A percentile compares a stretch with the other conserved stretches of the same genome.
Conservation (phyloP, 1,140 invertebrate species). For the Drosophila dunni region DNA sequence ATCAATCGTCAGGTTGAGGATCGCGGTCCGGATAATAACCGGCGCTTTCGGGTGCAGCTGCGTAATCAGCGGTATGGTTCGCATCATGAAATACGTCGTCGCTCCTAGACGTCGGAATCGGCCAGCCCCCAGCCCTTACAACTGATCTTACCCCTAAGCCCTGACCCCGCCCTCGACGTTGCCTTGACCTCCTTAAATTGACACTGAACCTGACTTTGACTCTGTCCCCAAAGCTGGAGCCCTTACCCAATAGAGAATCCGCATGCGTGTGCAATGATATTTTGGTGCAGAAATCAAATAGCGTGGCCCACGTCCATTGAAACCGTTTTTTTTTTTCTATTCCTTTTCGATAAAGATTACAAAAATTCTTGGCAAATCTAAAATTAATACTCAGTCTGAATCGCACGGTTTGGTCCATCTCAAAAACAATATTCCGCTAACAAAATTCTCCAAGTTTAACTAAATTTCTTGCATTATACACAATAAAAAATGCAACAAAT, state of each 20-base stretch:
- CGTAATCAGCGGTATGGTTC: slow-evolving; percentile 74
- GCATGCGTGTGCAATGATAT: slow-evolving; percentile 54
- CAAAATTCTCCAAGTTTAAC: slow-evolving; percentile 33
- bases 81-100: slow-evolving; percentile 80
- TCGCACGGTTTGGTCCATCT: slow-evolving; percentile 9
- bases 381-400: slow-evolving; percentile 22
- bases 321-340: slow-evolving; percentile 48
- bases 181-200: neutral
- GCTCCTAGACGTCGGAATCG: slow-evolving; percentile 42
- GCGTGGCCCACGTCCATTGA: slow-evolving; percentile 50
- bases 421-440: slow-evolving; percentile 17
- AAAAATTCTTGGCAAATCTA: slow-evolving; percentile 8
- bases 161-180: no score
- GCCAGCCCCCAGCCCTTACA: neutral
- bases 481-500: slow-evolving; percentile 16
- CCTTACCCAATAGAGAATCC: slow-evolving; percentile 28
- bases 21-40: slow-evolving; percentile 56
- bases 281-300: slow-evolving; percentile 27
- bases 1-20: slow-evolving; percentile 54
- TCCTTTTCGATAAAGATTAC: slow-evolving; percentile 36
- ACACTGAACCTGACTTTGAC: neutral
- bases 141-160: no score
- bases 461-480: slow-evolving; percentile 47
- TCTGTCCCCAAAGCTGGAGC: neutral
- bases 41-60: slow-evolving; percentile 76